Evolutionary conservation across 2,888 invertebrate genomes (phyloP).

Genomic region (Eubasilissa splendida): DNA sequence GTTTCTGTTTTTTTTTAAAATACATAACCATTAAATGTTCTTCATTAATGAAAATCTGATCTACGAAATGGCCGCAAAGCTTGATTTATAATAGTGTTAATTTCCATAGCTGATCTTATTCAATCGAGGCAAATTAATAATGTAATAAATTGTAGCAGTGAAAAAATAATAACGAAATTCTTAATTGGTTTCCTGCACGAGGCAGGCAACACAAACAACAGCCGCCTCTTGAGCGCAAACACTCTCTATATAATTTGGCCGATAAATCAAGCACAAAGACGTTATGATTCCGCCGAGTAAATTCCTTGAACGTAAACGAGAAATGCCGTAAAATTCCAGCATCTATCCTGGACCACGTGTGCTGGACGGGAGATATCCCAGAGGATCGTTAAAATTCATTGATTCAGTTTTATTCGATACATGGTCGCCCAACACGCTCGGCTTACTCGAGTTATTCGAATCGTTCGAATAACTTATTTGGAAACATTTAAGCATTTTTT

Average conservation of each 20-base stretch:
- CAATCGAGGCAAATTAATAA: too few species aligned
- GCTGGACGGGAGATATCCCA: neutral
- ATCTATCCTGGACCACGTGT: neutral
- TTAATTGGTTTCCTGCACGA: conserved; percentile 80
- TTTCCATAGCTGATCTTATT: too few species aligned
- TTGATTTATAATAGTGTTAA: too few species aligned
- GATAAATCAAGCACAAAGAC: conserved; percentile 3
- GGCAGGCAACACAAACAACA: conserved; percentile 75
- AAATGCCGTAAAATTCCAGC: neutral
- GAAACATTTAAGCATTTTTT: too few species aligned
- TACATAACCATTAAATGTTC: too few species aligned
- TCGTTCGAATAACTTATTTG: too few species aligned
- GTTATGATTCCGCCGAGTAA: conserved; percentile 4
- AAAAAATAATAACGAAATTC: too few species aligned
- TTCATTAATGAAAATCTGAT: too few species aligned
- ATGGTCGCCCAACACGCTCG: neutral
- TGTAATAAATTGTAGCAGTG: too few species aligned
- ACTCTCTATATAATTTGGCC: neutral
- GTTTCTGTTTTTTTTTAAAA: too few species aligned
- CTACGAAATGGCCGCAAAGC: too few species aligned
- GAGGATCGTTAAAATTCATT: conserved; percentile 4
- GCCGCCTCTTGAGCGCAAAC: neutral
- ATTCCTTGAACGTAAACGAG: conserved; percentile 2
- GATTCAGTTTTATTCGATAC: neutral
- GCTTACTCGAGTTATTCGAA: too few species aligned